Conservation (phyloP, 2,113 vertebrate species). For the Otis tarda region DNA sequence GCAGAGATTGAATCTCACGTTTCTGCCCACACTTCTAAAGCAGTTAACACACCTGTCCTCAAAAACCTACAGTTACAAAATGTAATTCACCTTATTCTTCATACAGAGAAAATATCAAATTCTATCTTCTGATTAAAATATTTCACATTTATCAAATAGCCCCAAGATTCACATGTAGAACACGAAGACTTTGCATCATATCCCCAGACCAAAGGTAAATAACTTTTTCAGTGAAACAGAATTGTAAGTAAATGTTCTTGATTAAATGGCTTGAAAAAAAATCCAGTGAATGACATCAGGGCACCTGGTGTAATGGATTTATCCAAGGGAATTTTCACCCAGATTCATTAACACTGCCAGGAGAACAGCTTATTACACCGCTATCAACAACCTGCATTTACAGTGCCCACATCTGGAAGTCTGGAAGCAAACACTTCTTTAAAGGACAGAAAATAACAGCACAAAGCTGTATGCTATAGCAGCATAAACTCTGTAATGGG, state of each 20-base stretch:
- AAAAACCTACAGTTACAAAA: not conserved
- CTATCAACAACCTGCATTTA: not conserved
- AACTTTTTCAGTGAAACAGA: not conserved
- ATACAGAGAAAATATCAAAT: not conserved
- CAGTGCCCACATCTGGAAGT: not conserved
- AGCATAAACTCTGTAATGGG: fast-evolving
- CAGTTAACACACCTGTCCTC: not conserved
- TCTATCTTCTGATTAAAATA: not conserved
- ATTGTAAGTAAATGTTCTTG: not conserved
- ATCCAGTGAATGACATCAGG: not conserved
- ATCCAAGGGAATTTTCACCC: not conserved
- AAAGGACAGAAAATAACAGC: not conserved
- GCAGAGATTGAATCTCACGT: not conserved
- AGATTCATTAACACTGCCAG: not conserved
- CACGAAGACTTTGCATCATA: not conserved
- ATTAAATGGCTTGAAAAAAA: not conserved
- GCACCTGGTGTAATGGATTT: not conserved
- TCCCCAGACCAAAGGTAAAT: not conserved
- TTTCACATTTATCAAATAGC: not conserved
- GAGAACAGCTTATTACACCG: not conserved
- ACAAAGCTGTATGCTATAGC: not conserved
- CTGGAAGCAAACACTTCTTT: not conserved
- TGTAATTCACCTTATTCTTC: not conserved
- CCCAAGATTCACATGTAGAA: not conserved
- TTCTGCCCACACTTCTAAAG: not conserved